Base-by-base conservation (phyloP, 2,888 invertebrate genomes). In the Nasonia oneida region DNA sequence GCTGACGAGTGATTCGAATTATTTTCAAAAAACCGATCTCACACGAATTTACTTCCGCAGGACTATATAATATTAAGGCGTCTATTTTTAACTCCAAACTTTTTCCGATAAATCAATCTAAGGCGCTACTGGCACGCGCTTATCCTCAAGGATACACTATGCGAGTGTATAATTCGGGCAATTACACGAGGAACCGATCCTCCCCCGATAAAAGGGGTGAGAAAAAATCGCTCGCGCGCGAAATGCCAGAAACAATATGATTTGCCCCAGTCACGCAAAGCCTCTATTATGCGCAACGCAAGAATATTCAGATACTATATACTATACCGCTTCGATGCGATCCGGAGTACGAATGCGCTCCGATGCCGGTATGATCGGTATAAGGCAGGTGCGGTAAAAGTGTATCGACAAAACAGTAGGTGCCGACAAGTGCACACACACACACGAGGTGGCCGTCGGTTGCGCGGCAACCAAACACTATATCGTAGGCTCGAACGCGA, bases 391-490 rank as follows among this genome's bases (percentile, higher is more conserved):
- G 29, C 29, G n/a, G 57, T 61, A 47, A 47, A 47, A 47, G 1
- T 42, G 6, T 47, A 61, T 61, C 57, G 57, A 61, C n/a, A 8
- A 61, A 61, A 61, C 57, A 61, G 57, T 42, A 42, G n/a, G 18
- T 6, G n/a, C 18, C 18, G 15, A n/a, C 4, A 57, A n/a, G 6
- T 57, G n/a, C 4, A 18, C 15, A 57, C 15, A 18, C 29, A 29
- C 29, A 29, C 29, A 1, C 2, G 23, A 18, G 14, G 18, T 61
- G n/a, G 57, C 23, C 23, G 0, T 70, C 12, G 57, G 79, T 79
- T 79, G 79, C 79, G 33, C 50, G 18, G 79, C 79, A 70, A 79
- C 79, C 18, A 33, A 33, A 67, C 23, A 39, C 39, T 42, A 12
- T 5, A n/a, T 14, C 15, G 15, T 53, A 53, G 8, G 4, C 57